Base-by-base conservation (phyloP, 2,797 vertebrate genomes). In the Notolepis coatsorum region DNA sequence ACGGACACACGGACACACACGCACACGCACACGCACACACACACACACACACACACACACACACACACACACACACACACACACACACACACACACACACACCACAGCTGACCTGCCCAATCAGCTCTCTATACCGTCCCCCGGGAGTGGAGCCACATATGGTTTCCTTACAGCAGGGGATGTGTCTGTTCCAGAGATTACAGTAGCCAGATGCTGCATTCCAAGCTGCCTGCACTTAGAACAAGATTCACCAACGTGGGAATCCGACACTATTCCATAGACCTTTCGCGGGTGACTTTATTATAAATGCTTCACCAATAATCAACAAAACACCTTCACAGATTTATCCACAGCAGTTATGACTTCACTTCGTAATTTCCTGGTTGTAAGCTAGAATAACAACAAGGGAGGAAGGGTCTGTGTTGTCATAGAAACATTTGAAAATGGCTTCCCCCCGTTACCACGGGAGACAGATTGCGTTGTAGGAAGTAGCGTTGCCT, bases 101-200 rank as follows among this genome's bases (percentile, higher is more conserved):
- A 7, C 7, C 41, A 18, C 41, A n/a, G n/a, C n/a, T n/a, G 9
- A 43, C 38, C 49, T 61, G 51, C 33, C 58, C n/a, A 57, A 49
- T 60, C 59, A 51, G 43, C 47, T 58, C 8, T 55, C 47, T 9
- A 39, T 2, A 2, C 4, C 4, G 18, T 65, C 70, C n/a, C 5
- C 24, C 24, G 64, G 57, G 69, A 71, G 46, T 51, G 49, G 53
- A 56, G 72, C 66, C 53, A 71, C 68, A 56, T 62, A 68, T 49
- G 65, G 49, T 51, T 52, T 8, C 39, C 37, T 35, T 65, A 53
- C 61, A 76, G 54, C 53, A 17, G 7, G 41, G 39, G 25, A 57
- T 42, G 53, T 28, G 43, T 53, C 56, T 63, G 48, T 48, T 71
- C 30, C 61, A 55, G 62, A 27, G 1, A 49, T n/a, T 61, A 46